A percentile compares a stretch with the other conserved stretches of the same genome.
Evolutionary conservation across 1,140 invertebrate genomes (phyloP).

Genomic region (Euura saliciscinereae): DNA sequence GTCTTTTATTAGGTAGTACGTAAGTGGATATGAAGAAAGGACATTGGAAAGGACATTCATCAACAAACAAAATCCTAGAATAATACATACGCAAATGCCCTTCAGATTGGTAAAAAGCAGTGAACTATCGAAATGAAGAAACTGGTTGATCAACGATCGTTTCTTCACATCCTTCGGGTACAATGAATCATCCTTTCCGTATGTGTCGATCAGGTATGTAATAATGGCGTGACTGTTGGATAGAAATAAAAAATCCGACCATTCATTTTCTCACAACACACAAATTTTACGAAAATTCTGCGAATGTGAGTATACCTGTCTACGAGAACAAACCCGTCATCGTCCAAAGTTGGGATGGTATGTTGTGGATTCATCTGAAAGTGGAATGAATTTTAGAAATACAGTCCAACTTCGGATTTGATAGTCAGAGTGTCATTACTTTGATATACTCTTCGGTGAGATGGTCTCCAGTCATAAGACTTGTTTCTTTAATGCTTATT

Average conservation of each 20-base stretch:
- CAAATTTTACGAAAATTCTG: too few species aligned
- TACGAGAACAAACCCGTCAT: constrained; percentile 67
- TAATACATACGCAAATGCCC: constrained; percentile 67
- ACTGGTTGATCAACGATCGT: constrained; percentile 74
- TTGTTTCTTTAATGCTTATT: constrained; percentile 68
- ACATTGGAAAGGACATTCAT: too few species aligned
- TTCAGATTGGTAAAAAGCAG: constrained; percentile 69
- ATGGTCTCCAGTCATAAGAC: constrained; percentile 72
- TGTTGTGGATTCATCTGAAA: constrained; percentile 70
- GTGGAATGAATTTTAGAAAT: constrained; percentile 11
- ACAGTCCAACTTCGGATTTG: too few species aligned
- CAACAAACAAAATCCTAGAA: too few species aligned
- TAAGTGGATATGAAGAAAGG: constrained; percentile 14
- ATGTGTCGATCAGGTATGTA: constrained; percentile 73
- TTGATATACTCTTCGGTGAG: constrained; percentile 74
- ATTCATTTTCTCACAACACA: too few species aligned
- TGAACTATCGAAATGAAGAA: constrained; percentile 76
- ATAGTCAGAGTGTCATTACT: constrained; percentile 55
- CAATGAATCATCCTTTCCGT: constrained; percentile 70
- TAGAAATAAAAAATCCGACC: neutral
- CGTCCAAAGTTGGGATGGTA: constrained; percentile 72
- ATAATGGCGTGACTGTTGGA: constrained; percentile 70
- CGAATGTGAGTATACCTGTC: constrained; percentile 56
- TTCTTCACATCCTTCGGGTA: constrained; percentile 73
- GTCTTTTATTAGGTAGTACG: constrained; percentile 6